These are phyloP conservation scores for Pteruthius melanotis DNA, from an alignment of 2,113 vertebrate genomes.

Conservation along the genomic window DNA sequence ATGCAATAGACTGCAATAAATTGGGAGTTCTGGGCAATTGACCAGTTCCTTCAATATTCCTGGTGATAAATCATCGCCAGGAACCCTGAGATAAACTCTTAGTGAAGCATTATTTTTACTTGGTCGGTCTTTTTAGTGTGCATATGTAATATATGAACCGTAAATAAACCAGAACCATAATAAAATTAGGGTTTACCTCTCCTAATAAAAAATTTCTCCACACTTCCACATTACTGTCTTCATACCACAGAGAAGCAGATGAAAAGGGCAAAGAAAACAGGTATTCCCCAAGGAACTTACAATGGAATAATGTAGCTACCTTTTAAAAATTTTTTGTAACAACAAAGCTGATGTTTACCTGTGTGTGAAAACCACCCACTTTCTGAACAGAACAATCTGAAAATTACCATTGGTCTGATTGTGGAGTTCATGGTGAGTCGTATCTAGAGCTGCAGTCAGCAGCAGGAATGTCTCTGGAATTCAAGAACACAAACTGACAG, in stretches of 20 bases:
- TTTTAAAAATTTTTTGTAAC: neutral
- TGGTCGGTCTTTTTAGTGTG: neutral
- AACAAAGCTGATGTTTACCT: neutral
- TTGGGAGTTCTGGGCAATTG: conserved; percentile 2
- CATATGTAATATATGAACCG: neutral
- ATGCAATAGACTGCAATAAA: neutral
- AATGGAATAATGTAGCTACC: neutral
- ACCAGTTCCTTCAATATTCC: neutral
- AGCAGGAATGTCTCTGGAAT: conserved; percentile 15
- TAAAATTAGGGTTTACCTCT: neutral
- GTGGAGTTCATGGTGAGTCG: neutral
- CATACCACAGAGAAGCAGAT: neutral
- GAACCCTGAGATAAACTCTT: neutral
- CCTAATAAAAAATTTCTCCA: neutral
- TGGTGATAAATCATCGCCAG: neutral
- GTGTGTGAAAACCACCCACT: neutral
- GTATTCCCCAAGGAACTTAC: neutral
- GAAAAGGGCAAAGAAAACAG: neutral
- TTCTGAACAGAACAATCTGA: neutral
- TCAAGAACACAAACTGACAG: neutral
- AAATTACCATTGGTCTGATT: neutral
- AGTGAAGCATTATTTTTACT: neutral
- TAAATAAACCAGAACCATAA: neutral
- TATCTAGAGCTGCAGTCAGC: conserved; percentile 17
- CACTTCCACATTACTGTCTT: neutral